phyloP scores from a whole-genome alignment of 2,113 vertebrate species.

The Sminthopsis crassicaudata region DNA sequence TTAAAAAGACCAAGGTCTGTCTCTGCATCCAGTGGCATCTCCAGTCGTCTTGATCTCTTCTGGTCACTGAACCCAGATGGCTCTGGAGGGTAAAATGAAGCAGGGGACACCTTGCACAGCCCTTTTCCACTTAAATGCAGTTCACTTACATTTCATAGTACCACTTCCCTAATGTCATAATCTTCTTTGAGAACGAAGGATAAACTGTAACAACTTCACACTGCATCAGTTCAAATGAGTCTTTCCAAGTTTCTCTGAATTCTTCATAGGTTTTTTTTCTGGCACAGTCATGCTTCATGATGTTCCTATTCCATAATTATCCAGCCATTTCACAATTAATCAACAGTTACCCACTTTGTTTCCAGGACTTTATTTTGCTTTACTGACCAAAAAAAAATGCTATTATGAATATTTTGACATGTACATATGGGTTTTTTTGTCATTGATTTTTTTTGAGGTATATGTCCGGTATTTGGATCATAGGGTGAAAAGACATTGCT shows the following conservation, averaged over 20 bases:
- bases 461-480: neutral
- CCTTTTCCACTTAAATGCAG: no score
- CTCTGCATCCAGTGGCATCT: no score
- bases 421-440: neutral
- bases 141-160: no score
- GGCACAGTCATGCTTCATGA: neutral
- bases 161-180: no score
- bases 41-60: no score
- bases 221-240: neutral
- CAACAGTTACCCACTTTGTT: neutral
- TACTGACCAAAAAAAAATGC: neutral
- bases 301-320: neutral
- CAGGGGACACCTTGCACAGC: no score
- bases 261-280: neutral
- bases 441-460: neutral
- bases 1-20: no score
- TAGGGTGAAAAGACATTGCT: neutral
- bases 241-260: neutral
- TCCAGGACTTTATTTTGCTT: neutral
- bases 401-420: neutral
- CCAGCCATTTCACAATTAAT: no score
- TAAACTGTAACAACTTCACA: neutral
- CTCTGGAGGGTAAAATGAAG: no score
- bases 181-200: no score
- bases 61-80: no score